A percentile compares a stretch with the other conserved stretches of the same genome.
Evolutionary conservation across 2,113 vertebrate species (phyloP).

Genomic region (Tragelaphus imberbis): DNA sequence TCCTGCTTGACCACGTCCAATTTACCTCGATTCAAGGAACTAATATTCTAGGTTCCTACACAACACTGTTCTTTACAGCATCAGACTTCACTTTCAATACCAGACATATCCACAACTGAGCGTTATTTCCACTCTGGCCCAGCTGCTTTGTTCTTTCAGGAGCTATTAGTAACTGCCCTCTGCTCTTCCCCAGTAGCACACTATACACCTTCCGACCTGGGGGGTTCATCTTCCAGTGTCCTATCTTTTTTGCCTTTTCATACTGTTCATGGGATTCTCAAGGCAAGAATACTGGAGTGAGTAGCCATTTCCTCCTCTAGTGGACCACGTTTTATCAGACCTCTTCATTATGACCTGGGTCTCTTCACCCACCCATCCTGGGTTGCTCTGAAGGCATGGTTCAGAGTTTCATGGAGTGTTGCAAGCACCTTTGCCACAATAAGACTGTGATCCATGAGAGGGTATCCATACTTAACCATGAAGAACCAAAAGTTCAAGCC

Average conservation of each 20-base stretch:
- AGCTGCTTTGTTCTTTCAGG: not conserved
- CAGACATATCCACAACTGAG: not conserved
- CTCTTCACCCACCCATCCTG: not conserved
- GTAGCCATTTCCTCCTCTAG: not conserved
- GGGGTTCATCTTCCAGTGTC: not conserved
- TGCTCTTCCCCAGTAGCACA: not conserved
- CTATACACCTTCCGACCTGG: not conserved
- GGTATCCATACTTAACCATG: not conserved
- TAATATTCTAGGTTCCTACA: not conserved
- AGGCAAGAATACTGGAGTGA: not conserved
- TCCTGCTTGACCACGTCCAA: not conserved
- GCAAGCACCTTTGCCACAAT: not conserved
- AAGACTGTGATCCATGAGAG: not conserved
- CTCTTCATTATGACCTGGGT: not conserved
- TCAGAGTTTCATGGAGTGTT: not conserved
- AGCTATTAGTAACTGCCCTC: not conserved
- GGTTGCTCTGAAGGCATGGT: not conserved
- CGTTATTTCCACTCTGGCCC: not conserved
- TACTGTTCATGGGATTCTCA: not conserved
- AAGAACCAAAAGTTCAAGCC: not conserved
- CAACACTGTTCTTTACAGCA: not conserved
- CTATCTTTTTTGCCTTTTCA: not conserved
- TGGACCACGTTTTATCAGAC: not conserved
- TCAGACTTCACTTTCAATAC: not conserved
- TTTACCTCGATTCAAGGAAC: not conserved